Evolutionary conservation across 2,797 vertebrate species (phyloP).

Genomic region (Syngnathus rostellatus): DNA sequence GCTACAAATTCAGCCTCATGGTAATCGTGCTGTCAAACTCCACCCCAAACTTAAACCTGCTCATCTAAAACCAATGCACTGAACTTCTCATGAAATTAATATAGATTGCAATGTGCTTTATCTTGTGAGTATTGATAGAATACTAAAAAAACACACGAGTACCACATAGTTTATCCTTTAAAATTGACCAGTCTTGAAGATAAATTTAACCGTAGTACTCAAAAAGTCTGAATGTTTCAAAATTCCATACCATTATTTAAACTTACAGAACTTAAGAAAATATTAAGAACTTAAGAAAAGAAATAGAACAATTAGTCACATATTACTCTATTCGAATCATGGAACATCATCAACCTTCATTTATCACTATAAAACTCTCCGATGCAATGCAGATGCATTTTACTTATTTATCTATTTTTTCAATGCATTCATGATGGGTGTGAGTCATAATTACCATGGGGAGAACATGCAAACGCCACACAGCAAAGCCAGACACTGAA

Average conservation of each 20-base stretch:
- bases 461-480: no score
- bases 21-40: conserved; percentile 1
- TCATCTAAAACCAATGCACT: conserved; percentile 28
- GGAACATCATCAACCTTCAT: no score
- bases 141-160: background rate
- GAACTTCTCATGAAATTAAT: background rate
- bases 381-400: no score
- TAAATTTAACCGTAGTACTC: background rate
- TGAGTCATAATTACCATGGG: no score
- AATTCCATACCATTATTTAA: no score
- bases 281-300: background rate
- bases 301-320: no score
- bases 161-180: background rate
- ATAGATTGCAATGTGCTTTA: background rate
- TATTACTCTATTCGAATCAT: no score
- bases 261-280: background rate
- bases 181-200: background rate
- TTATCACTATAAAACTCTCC: no score
- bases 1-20: conserved; percentile 28
- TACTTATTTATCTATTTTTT: no score
- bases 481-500: no score
- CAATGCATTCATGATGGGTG: no score
- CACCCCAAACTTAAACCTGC: conserved; percentile 15
- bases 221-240: background rate
- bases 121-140: background rate